These are phyloP conservation scores for Drosophila flavopinicola DNA, from an alignment of 2,888 invertebrate species.

Conservation along the genomic window DNA sequence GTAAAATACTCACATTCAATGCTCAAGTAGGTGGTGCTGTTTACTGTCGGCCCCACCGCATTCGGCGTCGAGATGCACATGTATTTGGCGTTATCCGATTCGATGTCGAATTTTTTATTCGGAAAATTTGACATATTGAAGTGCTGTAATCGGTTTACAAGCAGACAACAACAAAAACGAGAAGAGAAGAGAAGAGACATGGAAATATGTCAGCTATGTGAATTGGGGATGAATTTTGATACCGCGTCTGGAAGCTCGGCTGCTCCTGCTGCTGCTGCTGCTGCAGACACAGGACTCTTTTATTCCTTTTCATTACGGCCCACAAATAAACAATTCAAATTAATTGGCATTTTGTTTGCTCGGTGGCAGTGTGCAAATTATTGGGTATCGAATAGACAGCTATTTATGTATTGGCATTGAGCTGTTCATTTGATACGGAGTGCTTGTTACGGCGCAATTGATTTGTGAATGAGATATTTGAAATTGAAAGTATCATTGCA, in stretches of 20 bases:
- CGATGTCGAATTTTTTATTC: conserved; percentile 90
- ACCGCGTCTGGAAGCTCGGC: conserved; percentile 1
- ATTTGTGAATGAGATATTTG: conserved; percentile 12
- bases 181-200: conserved; percentile 17
- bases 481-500: not conserved
- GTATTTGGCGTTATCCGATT: conserved; percentile 91
- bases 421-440: conserved; percentile 18
- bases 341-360: conserved; percentile 45
- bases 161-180: conserved; percentile 37
- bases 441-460: conserved; percentile 26
- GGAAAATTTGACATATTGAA: conserved; percentile 96
- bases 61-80: conserved; percentile 92
- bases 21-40: conserved; percentile 92
- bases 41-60: conserved; percentile 91
- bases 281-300: conserved; percentile 18
- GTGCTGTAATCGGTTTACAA: conserved; percentile 84
- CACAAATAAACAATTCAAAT: conserved; percentile 42
- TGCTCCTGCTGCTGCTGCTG: conserved; percentile 13
- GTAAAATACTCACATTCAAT: conserved; percentile 92
- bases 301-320: not conserved
- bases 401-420: conserved; percentile 16
- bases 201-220: conserved; percentile 38
- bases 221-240: conserved; percentile 34
- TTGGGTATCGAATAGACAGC: conserved; percentile 21
- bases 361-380: conserved; percentile 9